phyloP scores from a whole-genome alignment of 30 jellyfish, hydroid and myxozoan genomes.

The Cassiopea andromeda region DNA sequence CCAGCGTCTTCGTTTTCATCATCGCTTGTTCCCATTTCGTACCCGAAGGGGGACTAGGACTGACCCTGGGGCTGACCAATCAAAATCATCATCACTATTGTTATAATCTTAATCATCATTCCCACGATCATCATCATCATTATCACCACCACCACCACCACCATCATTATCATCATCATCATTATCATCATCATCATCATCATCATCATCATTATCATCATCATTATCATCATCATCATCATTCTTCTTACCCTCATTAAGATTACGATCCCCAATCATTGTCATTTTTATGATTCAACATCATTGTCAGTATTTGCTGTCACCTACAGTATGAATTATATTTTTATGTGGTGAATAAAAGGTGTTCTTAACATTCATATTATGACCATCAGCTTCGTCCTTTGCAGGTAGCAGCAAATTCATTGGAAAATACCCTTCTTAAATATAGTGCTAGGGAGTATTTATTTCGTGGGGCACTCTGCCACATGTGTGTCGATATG shows the following conservation, averaged over 20 bases:
- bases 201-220: background rate
- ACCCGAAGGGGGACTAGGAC: background rate
- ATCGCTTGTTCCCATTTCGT: background rate
- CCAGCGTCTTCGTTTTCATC: background rate
- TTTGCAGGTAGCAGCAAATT: slow-evolving; percentile 85
- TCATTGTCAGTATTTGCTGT: background rate
- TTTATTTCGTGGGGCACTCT: slow-evolving; percentile 83
- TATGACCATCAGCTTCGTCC: background rate
- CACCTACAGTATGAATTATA: no score
- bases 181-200: background rate
- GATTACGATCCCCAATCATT: background rate
- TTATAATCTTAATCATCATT: background rate
- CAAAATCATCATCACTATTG: background rate
- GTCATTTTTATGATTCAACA: background rate
- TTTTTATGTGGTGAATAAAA: no score
- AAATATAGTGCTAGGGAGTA: slow-evolving; percentile 97
- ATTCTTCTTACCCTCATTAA: background rate
- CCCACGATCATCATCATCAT: background rate
- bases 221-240: background rate
- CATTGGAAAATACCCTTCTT: slow-evolving; percentile 88
- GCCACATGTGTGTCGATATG: slow-evolving; percentile 87
- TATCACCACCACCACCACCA: background rate
- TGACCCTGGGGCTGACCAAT: no score
- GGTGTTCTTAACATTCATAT: background rate
- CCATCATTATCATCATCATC: background rate